phyloP scores from a whole-genome alignment of 2,797 vertebrate genomes.

The Paratrypauchen microcephalus region DNA sequence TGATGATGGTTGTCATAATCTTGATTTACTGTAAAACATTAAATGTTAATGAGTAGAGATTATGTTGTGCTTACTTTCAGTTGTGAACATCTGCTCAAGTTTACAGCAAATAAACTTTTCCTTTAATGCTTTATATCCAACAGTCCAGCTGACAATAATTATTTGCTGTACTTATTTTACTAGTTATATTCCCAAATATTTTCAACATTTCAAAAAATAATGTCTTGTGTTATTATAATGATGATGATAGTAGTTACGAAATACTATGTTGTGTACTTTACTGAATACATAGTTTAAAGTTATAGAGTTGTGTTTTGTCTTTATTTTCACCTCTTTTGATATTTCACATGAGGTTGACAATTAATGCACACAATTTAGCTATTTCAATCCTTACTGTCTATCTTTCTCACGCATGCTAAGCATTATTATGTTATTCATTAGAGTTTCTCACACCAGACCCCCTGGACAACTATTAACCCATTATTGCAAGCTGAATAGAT shows the following conservation, averaged over 20 bases:
- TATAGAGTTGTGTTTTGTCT: no score
- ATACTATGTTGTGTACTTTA: neutral
- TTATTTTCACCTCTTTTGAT: no score
- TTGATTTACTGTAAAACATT: neutral
- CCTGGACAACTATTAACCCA: slow-evolving; percentile 16
- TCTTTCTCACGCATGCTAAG: neutral
- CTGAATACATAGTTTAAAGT: neutral
- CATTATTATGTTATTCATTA: slow-evolving; percentile 24
- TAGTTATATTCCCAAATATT: neutral
- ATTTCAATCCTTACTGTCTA: neutral
- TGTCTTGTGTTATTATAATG: neutral
- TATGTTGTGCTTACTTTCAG: neutral
- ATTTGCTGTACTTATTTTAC: neutral
- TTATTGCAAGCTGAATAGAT: slow-evolving; percentile 22
- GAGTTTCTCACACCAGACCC: slow-evolving; percentile 21
- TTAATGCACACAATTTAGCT: neutral
- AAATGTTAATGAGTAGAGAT: neutral
- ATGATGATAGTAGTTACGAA: neutral
- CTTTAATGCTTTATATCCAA: neutral
- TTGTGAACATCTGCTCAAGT: neutral
- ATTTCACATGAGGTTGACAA: no score
- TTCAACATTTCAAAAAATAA: neutral
- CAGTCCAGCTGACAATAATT: no score
- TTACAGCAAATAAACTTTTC: no score
- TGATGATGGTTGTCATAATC: slow-evolving; percentile 2